These are phyloP conservation scores for Apogon hyalosoma DNA, from an alignment of 2,797 vertebrate genomes.

Conservation along the genomic window DNA sequence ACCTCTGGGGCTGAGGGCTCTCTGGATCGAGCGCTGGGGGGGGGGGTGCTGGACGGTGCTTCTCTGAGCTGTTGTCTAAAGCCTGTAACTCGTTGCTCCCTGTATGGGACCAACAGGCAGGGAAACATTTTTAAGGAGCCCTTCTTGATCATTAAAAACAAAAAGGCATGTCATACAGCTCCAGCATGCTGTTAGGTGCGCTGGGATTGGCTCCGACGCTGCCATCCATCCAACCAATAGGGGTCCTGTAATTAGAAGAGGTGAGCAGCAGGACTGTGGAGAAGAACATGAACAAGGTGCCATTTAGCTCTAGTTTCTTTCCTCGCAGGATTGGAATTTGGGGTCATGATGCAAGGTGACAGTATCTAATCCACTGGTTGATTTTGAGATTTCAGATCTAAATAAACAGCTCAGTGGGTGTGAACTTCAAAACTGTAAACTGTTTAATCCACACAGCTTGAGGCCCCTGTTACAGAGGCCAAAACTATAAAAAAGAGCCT, in stretches of 20 bases:
- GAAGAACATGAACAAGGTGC: constrained; percentile 54
- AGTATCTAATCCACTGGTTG: constrained; percentile 13
- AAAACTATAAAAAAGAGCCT: constrained; percentile 18
- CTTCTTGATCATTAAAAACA: constrained; percentile 82
- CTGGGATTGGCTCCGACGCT: constrained; percentile 79
- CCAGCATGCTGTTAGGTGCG: constrained; percentile 63
- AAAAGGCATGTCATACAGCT: constrained; percentile 73
- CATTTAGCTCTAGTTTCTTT: constrained; percentile 36
- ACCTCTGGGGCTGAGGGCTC: constrained; percentile 54
- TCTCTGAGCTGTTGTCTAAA: constrained; percentile 50
- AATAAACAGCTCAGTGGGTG: constrained; percentile 16
- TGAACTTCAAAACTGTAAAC: constrained; percentile 24
- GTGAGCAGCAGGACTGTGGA: constrained; percentile 54
- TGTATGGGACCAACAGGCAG: constrained; percentile 49
- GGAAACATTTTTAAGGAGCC: constrained; percentile 84
- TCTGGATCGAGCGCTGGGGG: constrained; percentile 40
- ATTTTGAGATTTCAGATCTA: constrained; percentile 46
- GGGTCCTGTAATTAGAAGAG: constrained; percentile 77
- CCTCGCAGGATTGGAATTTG: constrained; percentile 50
- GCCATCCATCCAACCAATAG: constrained; percentile 72
- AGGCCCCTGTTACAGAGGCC: constrained; percentile 28
- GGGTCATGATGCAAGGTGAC: not conserved
- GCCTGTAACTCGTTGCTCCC: constrained; percentile 62
- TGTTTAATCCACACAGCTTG: constrained; percentile 23
- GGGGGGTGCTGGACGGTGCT: constrained; percentile 31